phyloP scores from a whole-genome alignment of 2,888 invertebrate species.

The Euclidia mi region DNA sequence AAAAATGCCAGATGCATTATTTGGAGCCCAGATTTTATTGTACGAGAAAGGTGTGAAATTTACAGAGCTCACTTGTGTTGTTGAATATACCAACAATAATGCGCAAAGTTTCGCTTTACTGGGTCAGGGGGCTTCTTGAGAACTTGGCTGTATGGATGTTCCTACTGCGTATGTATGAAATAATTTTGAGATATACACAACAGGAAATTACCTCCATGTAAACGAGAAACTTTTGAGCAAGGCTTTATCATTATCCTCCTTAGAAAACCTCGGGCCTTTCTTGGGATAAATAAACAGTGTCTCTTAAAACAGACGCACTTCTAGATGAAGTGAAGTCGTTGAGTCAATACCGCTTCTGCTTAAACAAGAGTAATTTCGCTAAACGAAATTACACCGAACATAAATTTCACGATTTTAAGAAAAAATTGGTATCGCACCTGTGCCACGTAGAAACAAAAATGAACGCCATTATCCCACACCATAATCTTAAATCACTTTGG shows the following conservation, averaged over 20 bases:
- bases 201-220: constrained; percentile 63
- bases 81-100: constrained; percentile 63
- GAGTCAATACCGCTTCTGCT: constrained; percentile 35
- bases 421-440: constrained; percentile 83
- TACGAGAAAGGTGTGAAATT: constrained; percentile 47
- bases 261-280: constrained; percentile 35
- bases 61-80: constrained; percentile 57
- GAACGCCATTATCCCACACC: constrained; percentile 87
- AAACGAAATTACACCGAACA: constrained; percentile 68
- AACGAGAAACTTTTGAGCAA: constrained; percentile 52
- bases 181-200: constrained; percentile 60
- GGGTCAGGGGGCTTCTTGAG: constrained; percentile 58
- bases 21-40: constrained; percentile 45
- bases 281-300: constrained; percentile 36
- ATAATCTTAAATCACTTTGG: constrained; percentile 89
- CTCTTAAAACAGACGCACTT: constrained; percentile 43
- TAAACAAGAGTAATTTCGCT: constrained; percentile 63
- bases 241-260: constrained; percentile 46
- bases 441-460: constrained; percentile 80
- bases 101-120: constrained; percentile 66
- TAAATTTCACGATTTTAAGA: constrained; percentile 81
- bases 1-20: constrained; percentile 42
- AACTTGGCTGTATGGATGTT: constrained; percentile 50
- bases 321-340: constrained; percentile 33
- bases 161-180: constrained; percentile 56